These are phyloP conservation scores for Mormyrus proboscirostris DNA, from an alignment of 2,797 vertebrate species.

Conservation along the genomic window DNA sequence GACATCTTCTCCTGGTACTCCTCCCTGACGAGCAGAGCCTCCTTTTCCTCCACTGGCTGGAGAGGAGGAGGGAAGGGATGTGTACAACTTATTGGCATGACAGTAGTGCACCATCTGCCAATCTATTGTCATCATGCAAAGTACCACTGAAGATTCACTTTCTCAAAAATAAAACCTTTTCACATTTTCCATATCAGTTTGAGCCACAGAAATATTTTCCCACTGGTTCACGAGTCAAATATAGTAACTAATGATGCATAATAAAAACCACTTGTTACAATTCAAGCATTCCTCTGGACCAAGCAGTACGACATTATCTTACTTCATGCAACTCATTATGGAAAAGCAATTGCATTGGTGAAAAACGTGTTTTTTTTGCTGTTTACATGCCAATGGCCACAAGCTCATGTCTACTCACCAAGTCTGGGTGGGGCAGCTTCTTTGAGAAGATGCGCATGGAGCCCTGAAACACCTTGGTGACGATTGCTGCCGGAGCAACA, in stretches of 20 bases:
- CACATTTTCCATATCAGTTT: not conserved
- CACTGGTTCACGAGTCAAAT: not conserved
- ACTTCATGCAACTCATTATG: not conserved
- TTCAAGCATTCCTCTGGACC: not conserved
- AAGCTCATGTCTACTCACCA: constrained; percentile 61
- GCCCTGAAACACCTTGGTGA: constrained; percentile 92
- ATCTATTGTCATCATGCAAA: not conserved
- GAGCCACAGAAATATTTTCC: not conserved
- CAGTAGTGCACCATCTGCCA: not conserved
- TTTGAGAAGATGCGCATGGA: constrained; percentile 97
- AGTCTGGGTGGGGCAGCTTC: constrained; percentile 90
- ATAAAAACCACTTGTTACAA: not conserved
- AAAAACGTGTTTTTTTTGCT: not conserved
- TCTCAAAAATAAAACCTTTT: not conserved
- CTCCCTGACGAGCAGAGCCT: constrained; percentile 75
- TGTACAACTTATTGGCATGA: not conserved
- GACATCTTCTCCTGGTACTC: constrained; percentile 94
- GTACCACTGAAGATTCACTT: not conserved
- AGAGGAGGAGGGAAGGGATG: not conserved
- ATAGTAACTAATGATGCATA: not conserved
- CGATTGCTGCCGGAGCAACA: constrained; percentile 64
- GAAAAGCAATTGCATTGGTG: not conserved
- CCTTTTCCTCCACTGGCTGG: constrained; percentile 86
- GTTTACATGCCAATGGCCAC: not conserved
- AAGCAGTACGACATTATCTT: not conserved